Conservation (phyloP, 2,113 vertebrate genomes). For the Eclectus roratus region DNA sequence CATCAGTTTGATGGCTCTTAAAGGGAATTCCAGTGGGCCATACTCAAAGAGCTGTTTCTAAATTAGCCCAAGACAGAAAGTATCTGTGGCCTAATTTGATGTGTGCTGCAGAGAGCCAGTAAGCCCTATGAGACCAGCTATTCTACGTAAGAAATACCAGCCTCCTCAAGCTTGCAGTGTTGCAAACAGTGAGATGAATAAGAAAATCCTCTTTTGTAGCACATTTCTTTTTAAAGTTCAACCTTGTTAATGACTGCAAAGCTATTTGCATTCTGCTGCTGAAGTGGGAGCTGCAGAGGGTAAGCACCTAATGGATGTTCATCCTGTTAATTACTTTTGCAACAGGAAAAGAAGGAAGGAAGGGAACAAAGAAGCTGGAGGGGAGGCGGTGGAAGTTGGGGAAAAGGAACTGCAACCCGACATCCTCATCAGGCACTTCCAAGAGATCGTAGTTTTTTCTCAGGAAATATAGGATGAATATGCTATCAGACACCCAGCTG, state of each 20-base stretch:
- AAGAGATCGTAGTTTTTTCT: neutral
- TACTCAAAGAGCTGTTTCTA: neutral
- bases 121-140: neutral
- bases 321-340: slow-evolving; percentile 36
- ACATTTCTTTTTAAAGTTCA: slow-evolving; percentile 49
- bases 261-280: slow-evolving; percentile 48
- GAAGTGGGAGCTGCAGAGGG: slow-evolving; percentile 35
- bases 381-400: neutral
- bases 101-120: neutral
- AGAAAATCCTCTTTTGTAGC: slow-evolving; percentile 31
- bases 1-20: neutral
- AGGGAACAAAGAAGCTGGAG: neutral
- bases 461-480: neutral
- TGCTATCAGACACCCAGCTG: neutral
- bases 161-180: neutral
- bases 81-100: slow-evolving; percentile 12
- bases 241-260: slow-evolving; percentile 35
- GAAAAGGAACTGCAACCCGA: neutral
- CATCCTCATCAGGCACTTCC: neutral
- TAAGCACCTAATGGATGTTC: slow-evolving; percentile 53
- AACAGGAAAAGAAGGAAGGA: neutral
- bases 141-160: neutral
- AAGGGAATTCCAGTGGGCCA: neutral
- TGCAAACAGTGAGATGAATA: slow-evolving; percentile 7
- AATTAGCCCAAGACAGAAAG: neutral